Percentiles rank a stretch among this genome's conserved stretches.
Conservation (phyloP, 2,797 vertebrate species). For the Rhinichthys osculus region DNA sequence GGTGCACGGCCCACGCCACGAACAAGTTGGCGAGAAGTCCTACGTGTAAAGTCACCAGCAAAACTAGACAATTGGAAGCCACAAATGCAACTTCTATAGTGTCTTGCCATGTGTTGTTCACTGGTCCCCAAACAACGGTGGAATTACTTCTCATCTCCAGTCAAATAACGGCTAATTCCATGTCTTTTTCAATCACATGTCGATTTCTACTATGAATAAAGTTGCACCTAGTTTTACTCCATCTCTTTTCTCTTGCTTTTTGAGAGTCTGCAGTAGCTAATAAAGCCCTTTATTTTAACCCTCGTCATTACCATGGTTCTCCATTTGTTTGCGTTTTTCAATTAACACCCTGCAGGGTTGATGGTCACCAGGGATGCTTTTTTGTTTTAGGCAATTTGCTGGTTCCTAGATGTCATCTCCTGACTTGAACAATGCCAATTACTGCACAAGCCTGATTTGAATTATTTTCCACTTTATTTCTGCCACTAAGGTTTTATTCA, state of each 20-base stretch:
- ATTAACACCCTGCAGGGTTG: slow-evolving; percentile 74
- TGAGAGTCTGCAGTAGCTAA: neutral
- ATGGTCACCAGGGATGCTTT: slow-evolving; percentile 72
- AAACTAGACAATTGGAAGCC: slow-evolving; percentile 68
- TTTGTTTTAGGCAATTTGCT: slow-evolving; percentile 62
- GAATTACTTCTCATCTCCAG: slow-evolving; percentile 72
- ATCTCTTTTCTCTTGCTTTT: slow-evolving; percentile 9
- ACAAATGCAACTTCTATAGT: slow-evolving; percentile 64
- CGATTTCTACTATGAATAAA: neutral
- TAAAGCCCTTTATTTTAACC: slow-evolving; percentile 41
- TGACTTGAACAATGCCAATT: slow-evolving; percentile 47
- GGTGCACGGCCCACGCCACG: slow-evolving; percentile 76
- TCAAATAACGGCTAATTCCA: slow-evolving; percentile 39
- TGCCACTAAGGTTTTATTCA: neutral
- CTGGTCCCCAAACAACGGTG: slow-evolving; percentile 56
- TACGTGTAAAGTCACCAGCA: slow-evolving; percentile 69
- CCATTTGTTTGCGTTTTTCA: slow-evolving; percentile 72
- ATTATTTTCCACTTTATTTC: neutral
- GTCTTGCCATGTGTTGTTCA: slow-evolving; percentile 60
- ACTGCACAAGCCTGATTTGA: slow-evolving; percentile 23
- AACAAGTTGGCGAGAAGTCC: slow-evolving; percentile 78
- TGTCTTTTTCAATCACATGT: slow-evolving; percentile 47
- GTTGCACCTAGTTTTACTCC: neutral
- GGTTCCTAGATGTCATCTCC: slow-evolving; percentile 38
- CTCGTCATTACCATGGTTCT: slow-evolving; percentile 60